Conservation (phyloP, 2,113 vertebrate genomes). For the Coturnix japonica region DNA sequence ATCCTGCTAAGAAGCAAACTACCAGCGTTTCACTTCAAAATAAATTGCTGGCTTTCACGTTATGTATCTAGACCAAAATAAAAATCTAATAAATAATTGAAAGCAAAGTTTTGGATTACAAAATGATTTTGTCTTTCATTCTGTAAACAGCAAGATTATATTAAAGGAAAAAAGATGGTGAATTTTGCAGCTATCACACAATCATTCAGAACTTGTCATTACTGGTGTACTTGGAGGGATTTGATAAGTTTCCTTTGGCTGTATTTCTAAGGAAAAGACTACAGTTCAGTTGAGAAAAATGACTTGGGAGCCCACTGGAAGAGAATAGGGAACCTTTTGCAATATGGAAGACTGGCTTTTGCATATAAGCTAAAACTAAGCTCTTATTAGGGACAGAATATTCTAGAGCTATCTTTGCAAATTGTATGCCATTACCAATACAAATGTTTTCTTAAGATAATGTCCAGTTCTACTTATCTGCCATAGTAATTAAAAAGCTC, state of each 20-base stretch:
- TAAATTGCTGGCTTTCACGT: not conserved
- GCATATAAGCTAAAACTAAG: not conserved
- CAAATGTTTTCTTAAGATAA: slow-evolving; percentile 61
- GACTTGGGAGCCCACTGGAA: not conserved
- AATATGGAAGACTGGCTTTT: not conserved
- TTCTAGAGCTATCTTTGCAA: not conserved
- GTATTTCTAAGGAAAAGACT: not conserved
- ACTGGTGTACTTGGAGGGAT: not conserved
- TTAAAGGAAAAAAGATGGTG: not conserved
- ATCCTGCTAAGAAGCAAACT: not conserved
- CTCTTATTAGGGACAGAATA: slow-evolving; percentile 16
- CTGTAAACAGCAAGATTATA: not conserved
- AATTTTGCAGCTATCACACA: not conserved
- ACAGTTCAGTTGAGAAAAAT: not conserved
- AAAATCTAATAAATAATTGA: not conserved
- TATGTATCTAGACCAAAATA: not conserved
- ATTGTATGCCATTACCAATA: slow-evolving; percentile 33
- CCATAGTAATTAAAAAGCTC: slow-evolving; percentile 65
- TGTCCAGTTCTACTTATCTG: slow-evolving; percentile 51
- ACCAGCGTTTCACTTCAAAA: not conserved
- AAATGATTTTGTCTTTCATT: not conserved
- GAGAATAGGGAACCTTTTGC: not conserved
- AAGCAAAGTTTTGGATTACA: not conserved
- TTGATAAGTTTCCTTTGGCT: not conserved
- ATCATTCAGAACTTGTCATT: not conserved